Conservation (phyloP, 2,888 invertebrate genomes). For the Torymus texanus region DNA sequence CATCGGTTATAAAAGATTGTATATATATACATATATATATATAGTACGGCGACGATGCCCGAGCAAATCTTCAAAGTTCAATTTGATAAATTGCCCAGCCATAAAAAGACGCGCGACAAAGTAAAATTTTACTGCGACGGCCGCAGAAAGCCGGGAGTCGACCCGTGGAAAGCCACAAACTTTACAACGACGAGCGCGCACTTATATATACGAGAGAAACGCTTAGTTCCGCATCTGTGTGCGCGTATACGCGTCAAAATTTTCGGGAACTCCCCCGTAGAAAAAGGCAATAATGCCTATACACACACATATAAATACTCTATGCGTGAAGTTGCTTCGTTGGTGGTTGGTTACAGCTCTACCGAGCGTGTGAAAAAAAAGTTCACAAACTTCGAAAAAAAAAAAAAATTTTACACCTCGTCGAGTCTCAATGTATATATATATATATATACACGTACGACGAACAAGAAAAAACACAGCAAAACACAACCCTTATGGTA, state of each 20-base stretch:
- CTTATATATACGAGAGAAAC: too few species aligned
- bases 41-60: too few species aligned
- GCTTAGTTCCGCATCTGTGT: constrained; percentile 29
- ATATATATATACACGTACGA: background rate
- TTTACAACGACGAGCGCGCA: too few species aligned
- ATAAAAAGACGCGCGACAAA: constrained; percentile 2
- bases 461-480: background rate
- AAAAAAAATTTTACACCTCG: background rate
- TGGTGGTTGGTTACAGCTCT: background rate
- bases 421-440: background rate
- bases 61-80: background rate
- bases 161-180: too few species aligned
- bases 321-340: background rate
- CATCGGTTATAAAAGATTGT: constrained; percentile 24
- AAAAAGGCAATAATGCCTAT: too few species aligned
- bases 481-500: background rate
- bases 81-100: background rate
- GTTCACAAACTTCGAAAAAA: constrained; percentile 26
- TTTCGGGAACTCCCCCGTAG: background rate
- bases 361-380: constrained; percentile 34
- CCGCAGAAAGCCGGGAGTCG: too few species aligned
- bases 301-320: too few species aligned
- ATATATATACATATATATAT: too few species aligned
- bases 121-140: background rate
- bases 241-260: background rate